A percentile compares a stretch with the other conserved stretches of the same genome.
Evolutionary conservation across 2,888 invertebrate species (phyloP).

Genomic region (Harmothoe impar): DNA sequence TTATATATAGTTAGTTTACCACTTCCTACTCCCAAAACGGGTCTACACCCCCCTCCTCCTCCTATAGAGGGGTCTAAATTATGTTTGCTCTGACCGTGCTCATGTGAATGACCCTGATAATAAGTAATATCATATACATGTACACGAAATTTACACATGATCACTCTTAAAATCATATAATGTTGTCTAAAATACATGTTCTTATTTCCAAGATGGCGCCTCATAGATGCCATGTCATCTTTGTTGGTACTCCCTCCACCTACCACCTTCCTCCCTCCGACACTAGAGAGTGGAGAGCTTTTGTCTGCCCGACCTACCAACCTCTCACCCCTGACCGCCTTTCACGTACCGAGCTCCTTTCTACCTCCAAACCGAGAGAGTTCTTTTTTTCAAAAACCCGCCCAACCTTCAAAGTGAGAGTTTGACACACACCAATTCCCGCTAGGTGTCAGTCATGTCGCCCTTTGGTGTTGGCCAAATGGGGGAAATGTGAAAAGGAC

Average conservation of each 20-base stretch:
- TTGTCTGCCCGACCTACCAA: slow-evolving; percentile 47
- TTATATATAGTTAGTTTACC: too few species aligned
- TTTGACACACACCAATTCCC: slow-evolving; percentile 46
- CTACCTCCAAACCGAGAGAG: background rate
- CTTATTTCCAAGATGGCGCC: background rate
- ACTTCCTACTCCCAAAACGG: too few species aligned
- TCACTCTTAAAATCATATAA: too few species aligned
- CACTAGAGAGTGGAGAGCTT: slow-evolving; percentile 33
- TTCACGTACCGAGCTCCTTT: background rate
- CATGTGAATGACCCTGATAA: too few species aligned
- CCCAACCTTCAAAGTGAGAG: slow-evolving; percentile 44
- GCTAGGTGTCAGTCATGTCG: background rate
- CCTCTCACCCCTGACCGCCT: slow-evolving; percentile 63
- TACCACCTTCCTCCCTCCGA: background rate
- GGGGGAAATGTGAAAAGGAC: background rate
- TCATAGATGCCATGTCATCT: background rate
- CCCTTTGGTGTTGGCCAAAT: slow-evolving; percentile 1
- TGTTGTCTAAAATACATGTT: too few species aligned
- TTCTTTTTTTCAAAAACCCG: slow-evolving; percentile 33
- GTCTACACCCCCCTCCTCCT: too few species aligned
- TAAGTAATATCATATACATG: too few species aligned
- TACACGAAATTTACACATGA: too few species aligned
- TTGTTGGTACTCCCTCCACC: background rate
- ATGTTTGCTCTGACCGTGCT: too few species aligned
- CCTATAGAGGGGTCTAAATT: too few species aligned